Conservation (phyloP, 2,113 vertebrate species). For the Sapayoa aenigma region DNA sequence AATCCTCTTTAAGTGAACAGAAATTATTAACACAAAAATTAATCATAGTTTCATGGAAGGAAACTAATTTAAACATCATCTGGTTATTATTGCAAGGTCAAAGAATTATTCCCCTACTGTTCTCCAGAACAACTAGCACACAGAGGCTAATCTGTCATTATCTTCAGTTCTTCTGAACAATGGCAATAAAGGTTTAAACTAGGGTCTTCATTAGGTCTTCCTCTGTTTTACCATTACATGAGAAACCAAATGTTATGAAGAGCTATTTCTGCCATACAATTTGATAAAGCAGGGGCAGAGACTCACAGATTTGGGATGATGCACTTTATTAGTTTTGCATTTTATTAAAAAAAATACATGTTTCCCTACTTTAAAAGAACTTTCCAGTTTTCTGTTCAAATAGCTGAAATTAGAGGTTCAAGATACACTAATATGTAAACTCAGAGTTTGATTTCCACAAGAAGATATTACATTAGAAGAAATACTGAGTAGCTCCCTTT, state of each 20-base stretch:
- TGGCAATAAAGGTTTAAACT: not conserved
- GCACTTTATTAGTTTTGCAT: not conserved
- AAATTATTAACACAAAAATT: not conserved
- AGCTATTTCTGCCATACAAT: not conserved
- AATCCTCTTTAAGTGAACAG: not conserved
- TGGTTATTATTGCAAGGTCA: not conserved
- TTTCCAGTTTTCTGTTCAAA: not conserved
- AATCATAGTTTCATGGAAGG: not conserved
- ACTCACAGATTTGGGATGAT: not conserved
- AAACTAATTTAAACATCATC: not conserved
- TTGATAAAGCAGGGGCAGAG: not conserved
- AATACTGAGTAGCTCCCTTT: not conserved
- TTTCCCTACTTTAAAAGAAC: not conserved
- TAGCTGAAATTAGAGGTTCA: not conserved
- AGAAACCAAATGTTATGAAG: not conserved
- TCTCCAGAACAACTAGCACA: not conserved
- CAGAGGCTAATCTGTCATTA: fast-evolving
- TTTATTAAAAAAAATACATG: not conserved
- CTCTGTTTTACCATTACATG: not conserved
- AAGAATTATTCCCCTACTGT: not conserved
- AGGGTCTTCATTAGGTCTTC: not conserved
- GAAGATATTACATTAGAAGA: not conserved
- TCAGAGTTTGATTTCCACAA: not conserved
- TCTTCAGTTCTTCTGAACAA: not conserved
- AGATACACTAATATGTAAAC: not conserved